Evolutionary conservation across 1,140 invertebrate genomes (phyloP).

Genomic region (Papilio dardanus): DNA sequence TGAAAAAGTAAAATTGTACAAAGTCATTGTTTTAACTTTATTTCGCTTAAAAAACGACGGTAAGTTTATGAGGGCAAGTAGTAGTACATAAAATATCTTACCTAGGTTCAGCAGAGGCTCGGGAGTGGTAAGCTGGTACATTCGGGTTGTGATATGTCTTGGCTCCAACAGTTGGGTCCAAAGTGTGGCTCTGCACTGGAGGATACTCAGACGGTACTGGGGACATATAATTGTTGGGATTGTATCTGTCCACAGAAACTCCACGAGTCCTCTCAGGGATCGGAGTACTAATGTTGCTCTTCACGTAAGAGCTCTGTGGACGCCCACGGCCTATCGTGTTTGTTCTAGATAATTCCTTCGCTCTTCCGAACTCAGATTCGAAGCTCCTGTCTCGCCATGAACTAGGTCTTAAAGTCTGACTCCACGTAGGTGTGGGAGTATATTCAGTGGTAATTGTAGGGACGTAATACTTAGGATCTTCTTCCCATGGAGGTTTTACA

Average conservation of each 20-base stretch:
- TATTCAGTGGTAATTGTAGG: conserved; percentile 51
- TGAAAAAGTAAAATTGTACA: too few species aligned
- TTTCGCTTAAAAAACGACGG: neutral
- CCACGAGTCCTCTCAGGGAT: conserved; percentile 67
- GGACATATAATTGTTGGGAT: conserved; percentile 69
- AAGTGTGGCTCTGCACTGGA: conserved; percentile 65
- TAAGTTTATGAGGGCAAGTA: neutral
- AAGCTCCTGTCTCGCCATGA: conserved; percentile 77
- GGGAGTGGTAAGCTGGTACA: conserved; percentile 71
- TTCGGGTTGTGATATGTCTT: conserved; percentile 73
- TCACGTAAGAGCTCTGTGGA: conserved; percentile 68
- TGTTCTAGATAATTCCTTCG: conserved; percentile 75
- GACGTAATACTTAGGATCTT: conserved; percentile 59
- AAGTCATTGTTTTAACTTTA: neutral
- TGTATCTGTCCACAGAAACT: conserved; percentile 77
- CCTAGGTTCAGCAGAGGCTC: conserved; percentile 78
- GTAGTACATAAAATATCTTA: conserved; percentile 44
- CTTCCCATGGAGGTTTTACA: conserved; percentile 71
- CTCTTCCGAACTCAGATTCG: conserved; percentile 69
- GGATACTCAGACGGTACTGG: conserved; percentile 71
- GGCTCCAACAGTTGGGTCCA: conserved; percentile 60
- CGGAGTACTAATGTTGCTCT: conserved; percentile 51
- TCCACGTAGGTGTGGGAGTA: conserved; percentile 68
- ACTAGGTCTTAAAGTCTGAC: conserved; percentile 75
- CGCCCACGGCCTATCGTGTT: conserved; percentile 69